phyloP scores from a whole-genome alignment of 2,113 vertebrate species.

The Craseonycteris thonglongyai region DNA sequence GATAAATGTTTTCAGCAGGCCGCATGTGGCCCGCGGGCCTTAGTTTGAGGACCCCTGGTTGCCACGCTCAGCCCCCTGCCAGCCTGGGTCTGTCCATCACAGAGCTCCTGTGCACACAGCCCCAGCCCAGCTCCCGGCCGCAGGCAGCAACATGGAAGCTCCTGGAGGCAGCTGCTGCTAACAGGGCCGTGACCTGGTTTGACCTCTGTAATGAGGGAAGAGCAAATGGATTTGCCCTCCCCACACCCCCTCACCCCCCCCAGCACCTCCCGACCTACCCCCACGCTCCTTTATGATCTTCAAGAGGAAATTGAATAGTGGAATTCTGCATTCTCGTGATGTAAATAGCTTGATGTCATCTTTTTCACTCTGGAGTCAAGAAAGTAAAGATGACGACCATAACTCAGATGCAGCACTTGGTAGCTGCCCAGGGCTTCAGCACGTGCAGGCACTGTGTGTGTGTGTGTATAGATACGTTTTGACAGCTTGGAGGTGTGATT shows the following conservation, averaged over 20 bases:
- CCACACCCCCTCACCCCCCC: no score
- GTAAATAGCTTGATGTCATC: conserved; percentile 56
- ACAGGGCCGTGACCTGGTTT: conserved; percentile 11
- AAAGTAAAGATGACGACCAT: not conserved
- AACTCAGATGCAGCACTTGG: not conserved
- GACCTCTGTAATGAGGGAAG: conserved; percentile 62
- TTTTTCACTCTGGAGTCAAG: conserved; percentile 36
- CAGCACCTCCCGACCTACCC: not conserved
- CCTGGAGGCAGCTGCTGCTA: conserved; percentile 17
- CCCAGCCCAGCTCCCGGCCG: not conserved
- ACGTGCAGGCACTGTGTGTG: no score
- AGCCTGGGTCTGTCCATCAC: not conserved
- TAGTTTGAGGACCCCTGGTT: no score
- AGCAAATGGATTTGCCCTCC: conserved; percentile 50
- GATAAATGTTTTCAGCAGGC: no score
- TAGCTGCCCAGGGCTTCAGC: not conserved
- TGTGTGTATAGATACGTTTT: not conserved
- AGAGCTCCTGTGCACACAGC: not conserved
- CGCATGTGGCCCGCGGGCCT: no score
- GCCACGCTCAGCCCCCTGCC: not conserved
- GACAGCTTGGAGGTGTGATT: not conserved
- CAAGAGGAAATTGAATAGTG: conserved; percentile 54
- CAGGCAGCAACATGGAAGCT: not conserved
- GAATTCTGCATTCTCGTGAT: conserved; percentile 56
- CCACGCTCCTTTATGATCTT: conserved; percentile 38